These are phyloP conservation scores for Limosa lapponica DNA, from an alignment of 2,797 vertebrate species.

Conservation along the genomic window DNA sequence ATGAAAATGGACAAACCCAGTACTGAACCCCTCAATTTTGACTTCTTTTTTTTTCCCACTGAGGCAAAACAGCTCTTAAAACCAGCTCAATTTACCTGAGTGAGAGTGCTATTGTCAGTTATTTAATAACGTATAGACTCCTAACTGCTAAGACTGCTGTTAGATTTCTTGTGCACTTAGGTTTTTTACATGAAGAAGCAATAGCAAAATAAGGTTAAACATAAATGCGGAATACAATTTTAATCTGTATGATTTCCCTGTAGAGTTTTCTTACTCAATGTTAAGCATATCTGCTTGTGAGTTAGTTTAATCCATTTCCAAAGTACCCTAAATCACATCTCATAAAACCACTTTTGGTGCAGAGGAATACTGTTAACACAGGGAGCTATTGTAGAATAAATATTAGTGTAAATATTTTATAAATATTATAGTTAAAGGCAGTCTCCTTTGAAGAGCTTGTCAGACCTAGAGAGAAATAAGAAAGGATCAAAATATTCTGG, in stretches of 20 bases:
- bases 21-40: background rate
- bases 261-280: background rate
- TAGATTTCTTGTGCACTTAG: background rate
- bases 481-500: background rate
- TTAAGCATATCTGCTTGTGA: background rate
- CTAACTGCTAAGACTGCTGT: background rate
- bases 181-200: background rate
- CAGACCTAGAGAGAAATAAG: background rate
- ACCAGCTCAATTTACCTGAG: background rate
- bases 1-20: background rate
- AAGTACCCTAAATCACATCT: constrained; percentile 3
- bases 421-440: constrained; percentile 25
- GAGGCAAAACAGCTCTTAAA: background rate
- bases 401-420: background rate
- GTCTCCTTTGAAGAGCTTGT: background rate
- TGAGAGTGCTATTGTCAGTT: background rate
- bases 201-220: background rate
- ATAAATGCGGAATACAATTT: background rate
- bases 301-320: background rate
- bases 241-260: background rate
- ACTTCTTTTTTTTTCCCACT: too few relatives aligned
- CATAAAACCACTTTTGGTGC: background rate
- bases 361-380: background rate
- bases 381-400: constrained; percentile 42
- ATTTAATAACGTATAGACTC: background rate